Percentiles rank a stretch among this genome's conserved stretches.
Evolutionary conservation across 2,797 vertebrate genomes (phyloP).

Genomic region (Rhadinocentrus ornatus): DNA sequence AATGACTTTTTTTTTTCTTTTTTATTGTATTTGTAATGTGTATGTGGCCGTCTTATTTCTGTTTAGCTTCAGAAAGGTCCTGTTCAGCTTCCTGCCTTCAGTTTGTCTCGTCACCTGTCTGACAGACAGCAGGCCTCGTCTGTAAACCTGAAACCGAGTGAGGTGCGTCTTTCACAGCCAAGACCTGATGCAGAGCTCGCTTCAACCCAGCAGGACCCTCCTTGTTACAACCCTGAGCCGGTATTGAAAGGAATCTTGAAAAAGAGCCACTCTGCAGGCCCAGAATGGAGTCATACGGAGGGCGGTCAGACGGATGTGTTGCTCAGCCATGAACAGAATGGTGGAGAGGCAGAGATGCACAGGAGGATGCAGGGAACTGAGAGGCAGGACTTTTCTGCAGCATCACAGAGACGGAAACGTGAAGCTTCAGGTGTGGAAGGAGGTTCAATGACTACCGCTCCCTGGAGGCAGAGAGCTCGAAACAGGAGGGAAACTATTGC

Average conservation of each 20-base stretch:
- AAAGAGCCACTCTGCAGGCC: slow-evolving; percentile 67
- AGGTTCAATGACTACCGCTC: slow-evolving; percentile 37
- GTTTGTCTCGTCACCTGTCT: slow-evolving; percentile 73
- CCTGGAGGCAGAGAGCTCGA: slow-evolving; percentile 76
- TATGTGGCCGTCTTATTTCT: background rate
- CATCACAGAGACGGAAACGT: slow-evolving; percentile 20
- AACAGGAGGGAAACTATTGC: slow-evolving; percentile 69
- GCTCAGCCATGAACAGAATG: slow-evolving; percentile 50
- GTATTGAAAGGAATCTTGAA: slow-evolving; percentile 82
- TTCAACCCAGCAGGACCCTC: slow-evolving; percentile 36
- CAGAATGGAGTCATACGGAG: slow-evolving; percentile 41
- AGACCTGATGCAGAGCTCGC: slow-evolving; percentile 26
- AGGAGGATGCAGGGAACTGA: slow-evolving; percentile 25
- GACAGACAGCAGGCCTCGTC: slow-evolving; percentile 80
- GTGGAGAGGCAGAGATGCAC: slow-evolving; percentile 29
- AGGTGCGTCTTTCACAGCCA: slow-evolving; percentile 70
- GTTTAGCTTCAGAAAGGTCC: slow-evolving; percentile 79
- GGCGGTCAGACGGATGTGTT: slow-evolving; percentile 17
- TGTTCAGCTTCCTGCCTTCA: slow-evolving; percentile 77
- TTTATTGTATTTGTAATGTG: background rate
- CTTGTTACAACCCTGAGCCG: slow-evolving; percentile 55
- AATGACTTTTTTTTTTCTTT: too few relatives aligned
- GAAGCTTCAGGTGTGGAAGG: slow-evolving; percentile 43
- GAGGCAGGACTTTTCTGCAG: slow-evolving; percentile 10
- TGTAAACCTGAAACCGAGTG: slow-evolving; percentile 81